A percentile compares a stretch with the other conserved stretches of the same genome.
phyloP scores from a whole-genome alignment of 2,888 invertebrate genomes.

The Alcis repandata region DNA sequence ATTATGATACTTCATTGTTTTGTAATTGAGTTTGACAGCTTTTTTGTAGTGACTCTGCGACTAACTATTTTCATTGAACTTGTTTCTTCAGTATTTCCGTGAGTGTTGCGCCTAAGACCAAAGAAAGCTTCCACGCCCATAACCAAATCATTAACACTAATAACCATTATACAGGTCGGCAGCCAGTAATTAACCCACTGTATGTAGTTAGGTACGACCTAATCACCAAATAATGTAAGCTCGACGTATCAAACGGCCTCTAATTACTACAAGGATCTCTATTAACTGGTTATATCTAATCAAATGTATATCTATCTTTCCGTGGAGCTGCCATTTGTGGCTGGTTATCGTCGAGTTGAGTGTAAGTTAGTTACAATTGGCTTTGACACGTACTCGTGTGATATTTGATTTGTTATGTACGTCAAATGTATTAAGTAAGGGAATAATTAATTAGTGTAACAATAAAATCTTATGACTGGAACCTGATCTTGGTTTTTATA shows the following conservation, averaged over 20 bases:
- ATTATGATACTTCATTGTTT: too few relatives aligned
- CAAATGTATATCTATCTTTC: conserved; percentile 18
- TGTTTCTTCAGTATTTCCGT: too few relatives aligned
- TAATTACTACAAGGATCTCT: conserved; percentile 25
- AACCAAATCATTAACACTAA: conserved; percentile 2
- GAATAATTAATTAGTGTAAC: background rate
- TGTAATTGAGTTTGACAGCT: too few relatives aligned
- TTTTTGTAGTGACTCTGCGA: too few relatives aligned
- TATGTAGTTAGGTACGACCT: conserved; percentile 14
- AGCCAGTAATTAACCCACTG: conserved; percentile 21
- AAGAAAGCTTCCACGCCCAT: background rate
- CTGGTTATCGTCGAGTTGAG: conserved; percentile 6
- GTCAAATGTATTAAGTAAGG: background rate
- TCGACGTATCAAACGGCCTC: conserved; percentile 20
- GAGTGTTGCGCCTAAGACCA: background rate
- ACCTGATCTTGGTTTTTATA: too few relatives aligned
- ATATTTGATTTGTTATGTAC: background rate
- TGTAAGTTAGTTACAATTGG: background rate
- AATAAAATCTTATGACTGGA: too few relatives aligned
- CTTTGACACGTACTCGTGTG: background rate
- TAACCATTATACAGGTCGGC: conserved; percentile 1
- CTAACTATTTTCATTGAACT: too few relatives aligned
- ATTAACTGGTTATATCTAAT: conserved; percentile 16
- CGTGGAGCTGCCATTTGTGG: conserved; percentile 29
- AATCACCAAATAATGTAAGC: conserved; percentile 26